phyloP scores from a whole-genome alignment of 2,113 vertebrate species.

The Centropristis striata region DNA sequence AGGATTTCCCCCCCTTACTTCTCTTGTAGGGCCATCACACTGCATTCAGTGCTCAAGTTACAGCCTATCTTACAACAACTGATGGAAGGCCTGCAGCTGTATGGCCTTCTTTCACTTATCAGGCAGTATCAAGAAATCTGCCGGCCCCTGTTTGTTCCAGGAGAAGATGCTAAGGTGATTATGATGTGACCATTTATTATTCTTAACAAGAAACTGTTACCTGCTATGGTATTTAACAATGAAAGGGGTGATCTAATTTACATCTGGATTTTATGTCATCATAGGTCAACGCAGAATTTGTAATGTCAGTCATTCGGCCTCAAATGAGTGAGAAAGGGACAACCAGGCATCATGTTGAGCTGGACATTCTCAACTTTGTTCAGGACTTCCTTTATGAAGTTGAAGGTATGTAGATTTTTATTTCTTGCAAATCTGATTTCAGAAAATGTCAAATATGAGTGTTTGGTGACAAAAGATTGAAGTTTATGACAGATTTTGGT shows the following conservation, averaged over 20 bases:
- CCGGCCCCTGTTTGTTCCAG: slow-evolving; percentile 19
- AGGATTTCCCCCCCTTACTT: neutral
- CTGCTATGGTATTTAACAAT: neutral
- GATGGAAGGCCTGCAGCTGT: slow-evolving; percentile 10
- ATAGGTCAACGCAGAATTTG: neutral
- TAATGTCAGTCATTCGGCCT: neutral
- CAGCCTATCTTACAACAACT: slow-evolving; percentile 8
- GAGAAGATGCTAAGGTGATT: slow-evolving; percentile 2
- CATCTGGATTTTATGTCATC: neutral
- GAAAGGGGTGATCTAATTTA: neutral
- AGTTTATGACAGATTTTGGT: too few species aligned
- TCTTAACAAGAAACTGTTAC: neutral
- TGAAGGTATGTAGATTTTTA: neutral
- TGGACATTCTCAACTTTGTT: neutral
- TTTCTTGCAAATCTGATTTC: neutral
- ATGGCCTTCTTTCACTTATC: slow-evolving; percentile 4
- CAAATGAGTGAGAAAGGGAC: slow-evolving; percentile 9
- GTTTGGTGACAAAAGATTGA: too few species aligned
- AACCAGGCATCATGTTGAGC: slow-evolving; percentile 13
- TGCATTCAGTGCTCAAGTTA: slow-evolving; percentile 4
- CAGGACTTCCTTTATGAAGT: neutral
- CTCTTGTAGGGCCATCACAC: neutral
- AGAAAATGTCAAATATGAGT: too few species aligned
- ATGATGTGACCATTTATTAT: neutral
- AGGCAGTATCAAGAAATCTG: neutral